Percentiles rank a stretch among this genome's conserved stretches.
Conservation (phyloP, 2,113 vertebrate genomes). For the Protobothrops flavoviridis region DNA sequence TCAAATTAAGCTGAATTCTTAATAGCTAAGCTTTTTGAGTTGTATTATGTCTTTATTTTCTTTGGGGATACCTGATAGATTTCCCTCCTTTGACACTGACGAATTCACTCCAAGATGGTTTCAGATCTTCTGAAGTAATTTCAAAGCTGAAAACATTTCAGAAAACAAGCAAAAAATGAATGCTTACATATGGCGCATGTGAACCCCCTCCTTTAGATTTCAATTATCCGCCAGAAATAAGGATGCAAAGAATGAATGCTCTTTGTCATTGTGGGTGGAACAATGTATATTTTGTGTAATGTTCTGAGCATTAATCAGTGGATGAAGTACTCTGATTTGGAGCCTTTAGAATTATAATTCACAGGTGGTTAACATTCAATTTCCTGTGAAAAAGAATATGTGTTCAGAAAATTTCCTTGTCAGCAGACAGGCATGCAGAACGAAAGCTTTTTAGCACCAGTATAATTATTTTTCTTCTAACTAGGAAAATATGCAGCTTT, state of each 20-base stretch:
- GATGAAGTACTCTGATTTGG: background rate
- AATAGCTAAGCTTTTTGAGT: background rate
- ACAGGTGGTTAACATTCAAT: rapidly evolving
- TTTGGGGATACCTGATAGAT: background rate
- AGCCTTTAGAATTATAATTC: rapidly evolving
- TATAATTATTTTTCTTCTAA: slow-evolving; percentile 37
- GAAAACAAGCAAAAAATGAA: background rate
- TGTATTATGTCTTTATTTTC: background rate
- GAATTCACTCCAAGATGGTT: background rate
- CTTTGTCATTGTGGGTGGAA: background rate
- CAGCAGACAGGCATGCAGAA: slow-evolving; percentile 33
- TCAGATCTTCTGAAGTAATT: background rate
- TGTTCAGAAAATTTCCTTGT: background rate
- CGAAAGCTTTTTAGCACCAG: slow-evolving; percentile 35
- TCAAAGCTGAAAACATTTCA: background rate
- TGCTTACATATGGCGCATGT: background rate
- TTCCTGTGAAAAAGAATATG: slow-evolving; percentile 1
- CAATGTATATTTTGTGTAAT: background rate
- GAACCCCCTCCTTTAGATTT: background rate
- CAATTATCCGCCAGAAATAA: background rate
- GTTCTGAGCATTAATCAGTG: background rate
- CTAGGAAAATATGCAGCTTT: slow-evolving; percentile 23
- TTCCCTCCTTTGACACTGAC: background rate
- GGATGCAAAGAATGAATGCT: background rate
- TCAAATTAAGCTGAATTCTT: background rate